A percentile compares a stretch with the other conserved stretches of the same genome.
phyloP scores from a whole-genome alignment of 2,888 invertebrate species.

The Callyntrura guangdongensis region DNA sequence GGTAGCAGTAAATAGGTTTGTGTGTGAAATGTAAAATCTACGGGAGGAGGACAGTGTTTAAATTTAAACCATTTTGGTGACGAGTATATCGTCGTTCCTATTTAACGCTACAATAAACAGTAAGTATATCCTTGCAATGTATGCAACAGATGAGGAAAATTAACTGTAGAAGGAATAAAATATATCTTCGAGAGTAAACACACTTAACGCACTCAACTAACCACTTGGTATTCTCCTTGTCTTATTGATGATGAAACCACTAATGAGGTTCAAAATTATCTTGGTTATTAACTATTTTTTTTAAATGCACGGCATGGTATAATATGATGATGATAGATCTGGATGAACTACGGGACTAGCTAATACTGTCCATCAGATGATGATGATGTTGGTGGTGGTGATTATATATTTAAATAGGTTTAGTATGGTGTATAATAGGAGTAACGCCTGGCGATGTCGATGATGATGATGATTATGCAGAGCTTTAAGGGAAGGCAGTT shows the following conservation, averaged over 20 bases:
- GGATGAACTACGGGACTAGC: too few species aligned
- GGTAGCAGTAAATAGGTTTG: not conserved
- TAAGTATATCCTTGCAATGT: not conserved
- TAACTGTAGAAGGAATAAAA: conserved; percentile 6
- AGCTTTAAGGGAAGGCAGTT: conserved; percentile 33
- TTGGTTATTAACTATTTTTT: not conserved
- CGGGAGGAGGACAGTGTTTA: not conserved
- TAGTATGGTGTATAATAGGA: not conserved
- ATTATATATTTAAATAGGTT: conserved; percentile 26
- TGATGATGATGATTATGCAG: conserved; percentile 33
- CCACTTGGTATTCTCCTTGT: conserved; percentile 2
- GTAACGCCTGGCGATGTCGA: conserved; percentile 6
- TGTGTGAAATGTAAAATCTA: too few species aligned
- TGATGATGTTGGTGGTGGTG: not conserved
- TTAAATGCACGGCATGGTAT: conserved; percentile 8
- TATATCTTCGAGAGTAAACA: not conserved
- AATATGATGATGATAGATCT: not conserved
- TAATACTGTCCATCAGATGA: too few species aligned
- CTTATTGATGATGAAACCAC: not conserved
- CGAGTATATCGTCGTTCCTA: too few species aligned
- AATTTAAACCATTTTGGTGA: not conserved
- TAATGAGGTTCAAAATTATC: conserved; percentile 22
- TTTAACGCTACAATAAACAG: not conserved
- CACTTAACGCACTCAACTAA: conserved; percentile 34
- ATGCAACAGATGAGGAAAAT: not conserved